Evolutionary conservation across 2,113 vertebrate species (phyloP), one percentile per base, ranked within the genome.

Genomic region (Aspidoscelis tigris): DNA sequence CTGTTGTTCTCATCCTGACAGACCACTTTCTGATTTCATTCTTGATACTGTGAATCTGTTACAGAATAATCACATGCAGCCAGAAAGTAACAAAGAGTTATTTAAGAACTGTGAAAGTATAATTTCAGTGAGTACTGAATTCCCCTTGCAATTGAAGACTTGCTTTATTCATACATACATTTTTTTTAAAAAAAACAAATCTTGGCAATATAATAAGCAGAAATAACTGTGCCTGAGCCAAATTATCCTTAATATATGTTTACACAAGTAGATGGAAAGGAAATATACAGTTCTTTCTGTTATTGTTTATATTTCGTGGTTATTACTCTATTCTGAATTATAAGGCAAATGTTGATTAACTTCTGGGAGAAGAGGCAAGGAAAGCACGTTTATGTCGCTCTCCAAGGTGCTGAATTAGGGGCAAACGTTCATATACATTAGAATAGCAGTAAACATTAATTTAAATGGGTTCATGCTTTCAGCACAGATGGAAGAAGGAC

Each of bases 1-100:
- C 90, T 82, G 33, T 58, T 75, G 81, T 78, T 90, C 90, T 82
- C 33, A 65, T 75, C 79, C 76, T 50, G 68, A 84, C 82, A 68
- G 14, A 74, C 80, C 71, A 76, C 12, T 88, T 43, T 84, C 87
- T 86, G 11, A 64, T 81, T 58, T n/a, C 24, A 86, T 3, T 65
- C 85, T 78, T 86, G 78, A 66, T 20, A 20, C 76, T 81, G 16
- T 14, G 20, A 14, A 64, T 21, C 20, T 64, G 18, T 64, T 64
- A 16, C 14, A 20, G 71, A 64, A 88, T 66, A 89, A 88, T 43
- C 76, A 68, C 39, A 20, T 41, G n/a, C 50, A 18, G 22, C 50
- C 53, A 72, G 66, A 53, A 83, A 74, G 43, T 66, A 86, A 41
- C 83, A 50, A 26, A 87, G 80, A 89, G 73, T 68, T 3, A 66